Evolutionary conservation across 2,797 vertebrate species (phyloP), one percentile per base, ranked within the genome.

Genomic region (Falco novaeseelandiae): DNA sequence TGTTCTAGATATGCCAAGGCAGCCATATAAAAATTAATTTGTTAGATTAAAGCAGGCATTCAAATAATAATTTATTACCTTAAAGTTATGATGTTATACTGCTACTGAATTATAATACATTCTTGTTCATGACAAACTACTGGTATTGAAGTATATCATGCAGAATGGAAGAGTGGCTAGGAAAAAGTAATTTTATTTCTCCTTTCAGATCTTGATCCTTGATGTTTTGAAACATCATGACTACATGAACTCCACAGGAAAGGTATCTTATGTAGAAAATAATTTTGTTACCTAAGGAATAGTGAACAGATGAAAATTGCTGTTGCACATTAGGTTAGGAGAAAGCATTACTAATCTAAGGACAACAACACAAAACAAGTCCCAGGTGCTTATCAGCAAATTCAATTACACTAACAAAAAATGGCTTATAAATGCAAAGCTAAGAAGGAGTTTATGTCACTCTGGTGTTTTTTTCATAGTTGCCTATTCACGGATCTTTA

Each of bases 321-420:
- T 66, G 6, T 69, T 91, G 63, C 30, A 74, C n/a, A 91, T 94
- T 95, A 82, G 19, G n/a, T 90, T 95, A 85, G 92, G 49, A 93
- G 83, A 93, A 87, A 30, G 34, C 12, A 30, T 96, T 91, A 83
- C 63, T 94, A 96, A 96, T 92, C 86, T 90, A 77, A 90, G 85
- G 70, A 90, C 73, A 91, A 73, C 40, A 58, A 2, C n/a, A 90
- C 57, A 62, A 94, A 95, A 86, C 66, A 88, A 65, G 32, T 95
- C 79, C 74, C 83, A 97, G 87, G 83, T 96, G 94, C 69, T 97
- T 98, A 98, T 97, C 96, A 94, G 66, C 40, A 95, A 97, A 97
- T 97, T 97, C 77, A 98, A 95, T 98, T 97, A 92, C 80, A 92
- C 40, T 93, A 82, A 82, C 18, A 86, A 95, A 83, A 93, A 95